These are phyloP conservation scores for Nannobrachium achirus DNA, from an alignment of 2,113 vertebrate genomes.

Conservation along the genomic window DNA sequence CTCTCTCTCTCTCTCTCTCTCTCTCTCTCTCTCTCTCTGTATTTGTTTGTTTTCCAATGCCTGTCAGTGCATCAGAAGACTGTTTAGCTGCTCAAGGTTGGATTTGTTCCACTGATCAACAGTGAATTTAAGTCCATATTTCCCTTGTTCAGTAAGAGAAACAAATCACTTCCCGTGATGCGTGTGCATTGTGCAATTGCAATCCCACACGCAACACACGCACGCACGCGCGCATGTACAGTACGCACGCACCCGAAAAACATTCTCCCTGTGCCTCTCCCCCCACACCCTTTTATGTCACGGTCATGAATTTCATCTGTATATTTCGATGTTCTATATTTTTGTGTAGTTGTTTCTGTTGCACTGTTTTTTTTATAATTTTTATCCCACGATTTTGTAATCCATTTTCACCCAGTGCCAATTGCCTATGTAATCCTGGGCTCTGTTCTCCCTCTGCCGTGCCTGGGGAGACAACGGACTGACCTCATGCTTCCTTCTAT, in stretches of 20 bases:
- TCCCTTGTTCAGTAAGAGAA: slow-evolving; percentile 41
- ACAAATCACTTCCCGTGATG: slow-evolving; percentile 32
- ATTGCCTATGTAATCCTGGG: no score
- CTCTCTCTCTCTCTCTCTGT: slow-evolving; percentile 5
- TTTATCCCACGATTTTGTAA: no score
- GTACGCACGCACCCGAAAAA: not conserved
- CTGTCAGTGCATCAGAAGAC: slow-evolving; percentile 34
- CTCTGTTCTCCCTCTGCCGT: no score
- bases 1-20: slow-evolving; percentile 22
- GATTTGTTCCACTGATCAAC: slow-evolving; percentile 49
- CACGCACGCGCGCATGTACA: not conserved
- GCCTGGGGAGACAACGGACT: no score
- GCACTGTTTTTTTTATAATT: no score
- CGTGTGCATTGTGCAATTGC: slow-evolving; percentile 1
- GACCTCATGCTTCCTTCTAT: no score
- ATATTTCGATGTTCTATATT: no score
- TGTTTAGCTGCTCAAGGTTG: slow-evolving; percentile 30
- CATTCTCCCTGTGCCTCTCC: no score
- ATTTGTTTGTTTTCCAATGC: slow-evolving; percentile 30
- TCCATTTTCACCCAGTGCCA: no score
- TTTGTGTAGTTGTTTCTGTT: no score
- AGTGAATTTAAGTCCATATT: slow-evolving; percentile 33
- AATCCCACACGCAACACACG: slow-evolving; percentile 7
- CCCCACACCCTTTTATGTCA: no score
- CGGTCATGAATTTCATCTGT: no score